phyloP scores from a whole-genome alignment of 2,888 invertebrate genomes.

The Cosmorhoe ocellata region DNA sequence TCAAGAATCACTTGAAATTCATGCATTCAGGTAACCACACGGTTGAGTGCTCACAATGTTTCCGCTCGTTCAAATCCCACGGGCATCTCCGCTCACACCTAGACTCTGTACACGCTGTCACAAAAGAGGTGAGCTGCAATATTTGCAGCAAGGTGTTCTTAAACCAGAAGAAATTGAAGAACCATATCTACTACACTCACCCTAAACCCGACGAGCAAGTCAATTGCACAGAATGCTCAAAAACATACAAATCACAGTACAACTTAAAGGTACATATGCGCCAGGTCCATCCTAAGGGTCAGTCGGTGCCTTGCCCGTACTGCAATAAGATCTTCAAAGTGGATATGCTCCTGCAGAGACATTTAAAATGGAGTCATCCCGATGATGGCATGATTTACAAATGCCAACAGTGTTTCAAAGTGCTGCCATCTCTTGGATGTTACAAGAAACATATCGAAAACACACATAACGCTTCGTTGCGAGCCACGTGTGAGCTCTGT shows the following conservation, averaged over 20 bases:
- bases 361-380: conserved; percentile 48
- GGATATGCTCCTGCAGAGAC: conserved; percentile 44
- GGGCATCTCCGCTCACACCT: conserved; percentile 43
- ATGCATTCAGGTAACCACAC: conserved; percentile 40
- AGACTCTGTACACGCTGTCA: conserved; percentile 40
- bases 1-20: conserved; percentile 41
- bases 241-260: conserved; percentile 44
- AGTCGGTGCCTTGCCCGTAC: conserved; percentile 37
- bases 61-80: conserved; percentile 42
- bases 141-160: conserved; percentile 43
- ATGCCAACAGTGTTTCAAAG: conserved; percentile 43
- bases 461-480: conserved; percentile 34
- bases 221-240: conserved; percentile 41
- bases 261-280: conserved; percentile 47
- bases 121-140: conserved; percentile 35
- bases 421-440: conserved; percentile 36
- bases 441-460: conserved; percentile 41
- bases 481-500: conserved; percentile 30
- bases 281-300: conserved; percentile 42
- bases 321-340: conserved; percentile 47
- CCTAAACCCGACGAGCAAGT: conserved; percentile 40
- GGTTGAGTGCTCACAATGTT: conserved; percentile 43
- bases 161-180: conserved; percentile 44
- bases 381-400: conserved; percentile 44
- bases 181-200: conserved; percentile 49